Evolutionary conservation across 30 jellyfish, hydroid and myxozoan species (phyloP), one percentile per base, ranked within the genome.

Genomic region (Turritopsis rubra): DNA sequence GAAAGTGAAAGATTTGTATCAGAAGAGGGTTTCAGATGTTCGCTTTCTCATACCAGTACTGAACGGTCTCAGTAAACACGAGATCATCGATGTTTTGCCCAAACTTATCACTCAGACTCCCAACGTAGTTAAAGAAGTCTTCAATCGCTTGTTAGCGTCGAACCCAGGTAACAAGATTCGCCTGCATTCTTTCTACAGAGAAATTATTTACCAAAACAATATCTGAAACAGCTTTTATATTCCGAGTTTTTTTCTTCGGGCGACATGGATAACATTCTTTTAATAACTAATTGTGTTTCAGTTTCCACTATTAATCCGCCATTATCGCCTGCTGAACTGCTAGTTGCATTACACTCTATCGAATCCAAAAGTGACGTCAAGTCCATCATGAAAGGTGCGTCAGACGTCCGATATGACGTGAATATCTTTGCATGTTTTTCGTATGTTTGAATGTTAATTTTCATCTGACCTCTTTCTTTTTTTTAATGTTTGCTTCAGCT

Each of bases 61-160:
- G 23, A 94, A 84, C 75, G 99, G 99, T 23, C 91, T 94, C 21
- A 90, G 82, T 22, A 94, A 94, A 82, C 90, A 88, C 28, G 96
- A 89, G 70, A 96, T 94, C 18, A 85, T 94, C 25, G 90, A 93
- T 13, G 96, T 87, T 71, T 77, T 94, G 29, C 99, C 99, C 24
- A 89, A 94, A 73, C 93, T 94, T 16, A 80, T 94, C 85, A 71
- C 97, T 16, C 99, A 94, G 79, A 87, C 99, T 8, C 96, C 96
- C 19, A 94, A 94, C 76, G 99, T 94, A n/a, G 99, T 94, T 81
- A 94, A 94, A 65, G 99, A 94, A 84, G 99, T 94, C 21, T 94
- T 94, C 88, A 94, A 94, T 65, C 91, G 99, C 7, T 68, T 94
- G 30, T 88, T 94, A 25, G 97, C 97, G 9, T 89, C 96, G 7